Percentiles rank a stretch among this genome's conserved stretches.
Evolutionary conservation across 92 coral and sea anemone species (phyloP).

Genomic region (Parazoanthus swiftii): DNA sequence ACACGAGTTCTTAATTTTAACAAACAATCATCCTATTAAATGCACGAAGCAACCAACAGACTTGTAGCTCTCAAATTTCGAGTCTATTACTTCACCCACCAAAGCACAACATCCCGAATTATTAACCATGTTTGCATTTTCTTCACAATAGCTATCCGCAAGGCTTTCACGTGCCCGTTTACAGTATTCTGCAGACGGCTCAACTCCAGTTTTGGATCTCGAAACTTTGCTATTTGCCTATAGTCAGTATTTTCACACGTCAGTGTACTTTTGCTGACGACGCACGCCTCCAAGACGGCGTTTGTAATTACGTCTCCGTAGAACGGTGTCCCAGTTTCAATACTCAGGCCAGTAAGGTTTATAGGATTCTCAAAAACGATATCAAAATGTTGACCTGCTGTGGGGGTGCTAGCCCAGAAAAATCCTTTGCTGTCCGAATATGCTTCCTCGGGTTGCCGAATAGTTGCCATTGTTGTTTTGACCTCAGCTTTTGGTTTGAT

Average conservation of each 20-base stretch:
- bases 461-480: slow-evolving; percentile 1
- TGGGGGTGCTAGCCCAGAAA: slow-evolving; percentile 25
- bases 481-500: slow-evolving; percentile 8
- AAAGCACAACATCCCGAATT: slow-evolving; percentile 23
- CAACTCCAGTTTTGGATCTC: slow-evolving; percentile 11
- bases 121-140: slow-evolving; percentile 35
- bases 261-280: neutral
- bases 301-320: slow-evolving; percentile 4
- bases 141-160: slow-evolving; percentile 2
- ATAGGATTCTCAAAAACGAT: slow-evolving; percentile 13
- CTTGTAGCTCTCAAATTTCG: no score
- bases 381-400: slow-evolving; percentile 35
- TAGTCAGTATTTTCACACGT: slow-evolving; percentile 25
- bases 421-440: slow-evolving; percentile 8
- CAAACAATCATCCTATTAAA: no score
- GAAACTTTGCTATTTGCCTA: neutral
- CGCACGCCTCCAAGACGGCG: slow-evolving; percentile 23
- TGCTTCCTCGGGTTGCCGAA: slow-evolving; percentile 1
- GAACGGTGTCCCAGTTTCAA: slow-evolving; percentile 24
- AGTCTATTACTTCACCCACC: neutral
- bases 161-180: slow-evolving; percentile 23
- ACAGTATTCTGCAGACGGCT: neutral
- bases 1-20: no score
- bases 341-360: slow-evolving; percentile 5
- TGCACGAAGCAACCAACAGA: no score